These are phyloP conservation scores for Tapirus terrestris DNA, from an alignment of 2,113 vertebrate genomes.

Conservation along the genomic window DNA sequence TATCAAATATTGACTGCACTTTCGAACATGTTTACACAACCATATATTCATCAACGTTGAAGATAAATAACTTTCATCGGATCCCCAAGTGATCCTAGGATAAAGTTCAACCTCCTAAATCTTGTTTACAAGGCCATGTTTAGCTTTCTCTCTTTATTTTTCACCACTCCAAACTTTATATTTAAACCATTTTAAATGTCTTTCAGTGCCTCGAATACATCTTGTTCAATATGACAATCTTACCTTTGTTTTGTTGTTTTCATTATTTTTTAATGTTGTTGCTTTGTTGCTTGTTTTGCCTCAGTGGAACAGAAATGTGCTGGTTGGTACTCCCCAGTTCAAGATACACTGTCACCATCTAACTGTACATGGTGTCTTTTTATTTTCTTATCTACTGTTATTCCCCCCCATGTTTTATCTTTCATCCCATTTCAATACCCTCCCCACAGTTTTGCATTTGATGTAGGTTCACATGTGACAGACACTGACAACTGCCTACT, in stretches of 20 bases:
- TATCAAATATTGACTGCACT: not conserved
- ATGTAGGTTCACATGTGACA: not conserved
- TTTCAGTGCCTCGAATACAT: not conserved
- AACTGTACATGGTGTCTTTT: not conserved
- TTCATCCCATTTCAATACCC: not conserved
- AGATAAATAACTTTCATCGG: not conserved
- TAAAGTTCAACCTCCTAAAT: constrained; percentile 9
- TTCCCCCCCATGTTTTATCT: not conserved
- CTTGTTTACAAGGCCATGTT: not conserved
- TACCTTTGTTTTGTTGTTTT: not conserved
- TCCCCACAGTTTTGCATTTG: not conserved
- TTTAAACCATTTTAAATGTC: not conserved
- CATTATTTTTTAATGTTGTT: not conserved
- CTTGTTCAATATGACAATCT: not conserved
- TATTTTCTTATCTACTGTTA: not conserved
- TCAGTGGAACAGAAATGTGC: not conserved
- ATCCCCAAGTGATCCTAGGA: not conserved
- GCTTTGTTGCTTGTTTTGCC: not conserved
- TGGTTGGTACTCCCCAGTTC: not conserved
- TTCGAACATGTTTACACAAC: not conserved
- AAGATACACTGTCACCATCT: not conserved
- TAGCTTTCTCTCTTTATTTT: not conserved
- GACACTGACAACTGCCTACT: not conserved
- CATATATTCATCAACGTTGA: not conserved
- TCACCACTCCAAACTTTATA: not conserved